These are phyloP conservation scores for Schlechtendalia chinensis DNA, from an alignment of 1,140 invertebrate genomes.

Conservation along the genomic window DNA sequence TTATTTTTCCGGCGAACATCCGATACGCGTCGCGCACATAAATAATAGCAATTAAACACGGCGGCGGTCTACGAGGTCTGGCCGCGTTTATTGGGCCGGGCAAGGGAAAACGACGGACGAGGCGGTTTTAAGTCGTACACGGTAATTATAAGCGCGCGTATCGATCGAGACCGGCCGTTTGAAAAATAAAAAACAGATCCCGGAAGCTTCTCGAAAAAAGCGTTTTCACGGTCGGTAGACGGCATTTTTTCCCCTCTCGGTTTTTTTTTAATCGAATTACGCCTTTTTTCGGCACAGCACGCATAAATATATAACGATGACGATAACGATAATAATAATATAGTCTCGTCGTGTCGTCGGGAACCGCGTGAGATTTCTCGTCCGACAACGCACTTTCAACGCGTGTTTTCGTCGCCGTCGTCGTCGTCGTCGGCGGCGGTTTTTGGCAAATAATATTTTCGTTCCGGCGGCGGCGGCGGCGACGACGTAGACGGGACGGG, in stretches of 20 bases:
- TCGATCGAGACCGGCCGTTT: not conserved
- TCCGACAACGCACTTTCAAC: not conserved
- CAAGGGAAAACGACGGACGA: too few relatives aligned
- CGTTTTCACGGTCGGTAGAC: constrained; percentile 27
- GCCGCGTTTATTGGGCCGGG: too few relatives aligned
- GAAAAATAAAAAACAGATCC: not conserved
- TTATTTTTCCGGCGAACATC: too few relatives aligned
- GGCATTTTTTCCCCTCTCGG: not conserved
- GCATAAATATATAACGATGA: not conserved
- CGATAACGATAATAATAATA: not conserved
- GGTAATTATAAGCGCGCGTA: not conserved
- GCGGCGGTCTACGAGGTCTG: too few relatives aligned
- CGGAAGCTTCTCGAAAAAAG: not conserved
- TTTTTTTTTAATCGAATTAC: constrained; percentile 39
- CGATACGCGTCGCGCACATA: too few relatives aligned
- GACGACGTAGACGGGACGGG: not conserved
- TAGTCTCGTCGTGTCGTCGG: not conserved
- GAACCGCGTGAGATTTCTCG: constrained; percentile 11
- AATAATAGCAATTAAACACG: too few relatives aligned
- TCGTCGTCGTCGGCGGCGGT: not conserved
- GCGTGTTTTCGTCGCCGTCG: not conserved
- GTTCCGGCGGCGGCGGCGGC: not conserved
- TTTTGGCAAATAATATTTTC: constrained; percentile 44
- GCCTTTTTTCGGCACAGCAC: constrained; percentile 4
- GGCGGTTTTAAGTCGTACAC: too few relatives aligned